phyloP scores from a whole-genome alignment of 2,888 invertebrate genomes.

The Nephrotoma appendiculata region DNA sequence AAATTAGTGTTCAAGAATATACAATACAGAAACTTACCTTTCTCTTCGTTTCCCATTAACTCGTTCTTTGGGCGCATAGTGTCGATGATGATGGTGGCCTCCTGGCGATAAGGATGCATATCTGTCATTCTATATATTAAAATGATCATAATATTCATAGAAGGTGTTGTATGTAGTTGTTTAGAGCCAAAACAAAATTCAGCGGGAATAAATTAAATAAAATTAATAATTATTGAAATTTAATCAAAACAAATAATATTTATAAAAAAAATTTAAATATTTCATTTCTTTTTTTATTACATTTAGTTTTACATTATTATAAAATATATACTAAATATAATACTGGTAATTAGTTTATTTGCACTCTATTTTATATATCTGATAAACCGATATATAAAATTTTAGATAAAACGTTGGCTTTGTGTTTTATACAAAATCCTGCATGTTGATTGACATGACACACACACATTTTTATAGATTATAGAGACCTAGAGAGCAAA shows the following conservation, averaged over 20 bases:
- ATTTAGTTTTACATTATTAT: neutral
- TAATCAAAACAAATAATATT: neutral
- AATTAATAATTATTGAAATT: neutral
- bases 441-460: constrained; percentile 19
- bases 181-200: neutral
- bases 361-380: neutral
- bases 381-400: neutral
- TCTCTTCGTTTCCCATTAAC: neutral
- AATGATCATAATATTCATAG: neutral
- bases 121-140: constrained; percentile 1
- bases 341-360: neutral
- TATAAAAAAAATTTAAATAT: neutral
- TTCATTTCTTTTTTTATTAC: neutral
- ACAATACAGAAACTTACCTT: neutral
- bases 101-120: neutral
- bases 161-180: neutral
- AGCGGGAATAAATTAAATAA: neutral
- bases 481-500: neutral
- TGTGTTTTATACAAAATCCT: constrained; percentile 11
- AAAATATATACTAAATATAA: neutral
- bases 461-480: constrained; percentile 26
- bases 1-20: neutral
- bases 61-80: neutral
- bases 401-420: neutral
- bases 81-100: neutral